These are phyloP conservation scores for Drosophila pegasa DNA, from an alignment of 2,888 invertebrate genomes.

Conservation along the genomic window DNA sequence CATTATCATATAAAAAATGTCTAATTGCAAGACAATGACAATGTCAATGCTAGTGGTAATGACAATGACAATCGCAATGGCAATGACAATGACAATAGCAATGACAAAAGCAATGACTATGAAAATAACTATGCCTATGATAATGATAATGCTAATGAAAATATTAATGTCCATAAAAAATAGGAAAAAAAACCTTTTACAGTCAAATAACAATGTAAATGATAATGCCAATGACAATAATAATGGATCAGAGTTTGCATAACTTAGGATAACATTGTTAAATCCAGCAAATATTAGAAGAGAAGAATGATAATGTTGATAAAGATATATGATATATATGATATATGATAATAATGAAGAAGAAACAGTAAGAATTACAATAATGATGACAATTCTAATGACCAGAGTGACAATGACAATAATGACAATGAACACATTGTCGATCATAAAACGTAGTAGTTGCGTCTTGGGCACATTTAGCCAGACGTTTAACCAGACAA, in stretches of 20 bases:
- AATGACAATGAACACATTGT: conserved; percentile 44
- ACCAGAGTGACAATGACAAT: neutral
- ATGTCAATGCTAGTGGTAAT: neutral
- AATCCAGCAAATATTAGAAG: neutral
- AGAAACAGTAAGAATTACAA: neutral
- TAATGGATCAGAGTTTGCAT: neutral
- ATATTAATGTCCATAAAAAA: neutral
- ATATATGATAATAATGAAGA: neutral
- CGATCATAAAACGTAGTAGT: conserved; percentile 59
- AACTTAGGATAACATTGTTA: neutral
- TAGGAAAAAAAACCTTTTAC: neutral
- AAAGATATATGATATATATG: conserved; percentile 40
- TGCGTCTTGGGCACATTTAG: conserved; percentile 51
- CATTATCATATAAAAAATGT: too few species aligned
- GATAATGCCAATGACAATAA: neutral
- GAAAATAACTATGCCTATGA: neutral
- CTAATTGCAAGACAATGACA: too few species aligned
- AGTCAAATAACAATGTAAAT: neutral
- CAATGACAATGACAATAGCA: neutral
- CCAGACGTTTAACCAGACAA: conserved; percentile 64
- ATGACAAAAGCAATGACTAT: neutral
- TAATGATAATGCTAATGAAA: neutral
- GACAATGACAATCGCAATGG: neutral
- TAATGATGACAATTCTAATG: neutral
- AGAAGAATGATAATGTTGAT: conserved; percentile 23